Evolutionary conservation across 2,888 invertebrate species (phyloP).

Genomic region (Nemoura dubitans): DNA sequence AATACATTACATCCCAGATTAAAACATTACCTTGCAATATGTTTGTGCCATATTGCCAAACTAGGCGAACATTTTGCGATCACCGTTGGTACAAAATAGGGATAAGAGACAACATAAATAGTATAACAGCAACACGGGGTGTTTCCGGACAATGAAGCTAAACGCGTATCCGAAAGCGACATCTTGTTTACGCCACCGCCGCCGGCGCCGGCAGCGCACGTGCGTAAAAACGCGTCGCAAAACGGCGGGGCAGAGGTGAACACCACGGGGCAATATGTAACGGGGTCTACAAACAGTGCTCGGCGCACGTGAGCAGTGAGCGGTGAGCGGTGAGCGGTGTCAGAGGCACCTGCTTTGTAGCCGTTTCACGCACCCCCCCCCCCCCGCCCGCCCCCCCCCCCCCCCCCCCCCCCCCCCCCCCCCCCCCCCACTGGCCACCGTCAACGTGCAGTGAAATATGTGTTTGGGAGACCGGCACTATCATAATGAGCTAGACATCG

Average conservation of each 20-base stretch:
- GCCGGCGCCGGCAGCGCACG: neutral
- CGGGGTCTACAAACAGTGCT: slow-evolving; percentile 4
- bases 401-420: neutral
- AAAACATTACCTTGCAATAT: too few species aligned
- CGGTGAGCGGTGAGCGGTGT: too few species aligned
- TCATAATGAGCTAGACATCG: slow-evolving; percentile 32
- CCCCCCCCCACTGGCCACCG: neutral
- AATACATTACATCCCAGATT: neutral
- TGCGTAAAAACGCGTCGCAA: neutral
- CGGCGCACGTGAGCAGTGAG: neutral
- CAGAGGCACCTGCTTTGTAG: neutral
- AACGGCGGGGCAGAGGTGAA: slow-evolving; percentile 18
- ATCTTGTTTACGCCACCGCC: too few species aligned
- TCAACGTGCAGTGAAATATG: slow-evolving; percentile 22
- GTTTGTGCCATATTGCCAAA: too few species aligned
- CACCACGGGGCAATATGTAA: slow-evolving; percentile 22
- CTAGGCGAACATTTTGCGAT: too few species aligned
- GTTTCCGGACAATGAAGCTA: too few species aligned
- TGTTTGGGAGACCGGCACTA: neutral
- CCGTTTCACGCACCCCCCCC: too few species aligned
- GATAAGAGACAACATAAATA: too few species aligned
- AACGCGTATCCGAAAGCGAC: too few species aligned
- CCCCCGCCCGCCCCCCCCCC: neutral
- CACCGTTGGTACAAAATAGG: too few species aligned
- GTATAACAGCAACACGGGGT: too few species aligned